Evolutionary conservation across 2,797 vertebrate genomes (phyloP).

Genomic region (Microchirus variegatus): DNA sequence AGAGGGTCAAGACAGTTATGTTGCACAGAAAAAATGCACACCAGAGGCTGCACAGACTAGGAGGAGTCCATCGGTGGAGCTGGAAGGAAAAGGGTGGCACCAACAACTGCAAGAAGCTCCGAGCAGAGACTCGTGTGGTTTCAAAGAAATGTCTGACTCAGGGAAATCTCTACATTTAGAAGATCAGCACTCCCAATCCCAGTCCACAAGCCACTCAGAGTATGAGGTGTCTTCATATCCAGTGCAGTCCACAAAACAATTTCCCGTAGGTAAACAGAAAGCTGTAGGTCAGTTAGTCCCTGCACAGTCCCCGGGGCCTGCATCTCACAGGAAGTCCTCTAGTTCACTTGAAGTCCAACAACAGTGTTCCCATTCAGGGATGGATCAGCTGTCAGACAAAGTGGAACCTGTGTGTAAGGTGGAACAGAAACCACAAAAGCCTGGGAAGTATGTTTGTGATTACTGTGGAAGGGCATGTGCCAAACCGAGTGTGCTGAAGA

Average conservation of each 20-base stretch:
- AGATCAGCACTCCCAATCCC: conserved; percentile 84
- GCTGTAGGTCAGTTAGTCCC: conserved; percentile 32
- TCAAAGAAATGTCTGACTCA: conserved; percentile 84
- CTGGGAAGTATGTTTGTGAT: conserved; percentile 97
- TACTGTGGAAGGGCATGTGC: conserved; percentile 98
- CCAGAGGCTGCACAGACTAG: conserved; percentile 81
- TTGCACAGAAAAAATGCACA: conserved; percentile 82
- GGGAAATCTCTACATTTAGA: conserved; percentile 84
- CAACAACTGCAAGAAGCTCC: conserved; percentile 82
- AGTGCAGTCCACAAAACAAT: conserved; percentile 68
- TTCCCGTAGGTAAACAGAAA: conserved; percentile 59
- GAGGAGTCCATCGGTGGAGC: conserved; percentile 84
- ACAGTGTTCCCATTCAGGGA: conserved; percentile 88
- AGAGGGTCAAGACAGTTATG: conserved; percentile 87
- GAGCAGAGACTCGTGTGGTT: conserved; percentile 68
- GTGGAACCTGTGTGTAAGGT: conserved; percentile 84
- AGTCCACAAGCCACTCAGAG: conserved; percentile 65
- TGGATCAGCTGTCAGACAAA: conserved; percentile 84
- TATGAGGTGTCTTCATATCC: conserved; percentile 78
- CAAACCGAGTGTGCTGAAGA: conserved; percentile 99
- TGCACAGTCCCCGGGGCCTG: conserved; percentile 78
- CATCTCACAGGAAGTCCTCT: conserved; percentile 87
- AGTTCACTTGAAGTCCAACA: conserved; percentile 85
- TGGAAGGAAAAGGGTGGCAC: conserved; percentile 83
- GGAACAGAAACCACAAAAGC: conserved; percentile 94